phyloP scores from a whole-genome alignment of 2,113 vertebrate species.

The Colinus virginianus region DNA sequence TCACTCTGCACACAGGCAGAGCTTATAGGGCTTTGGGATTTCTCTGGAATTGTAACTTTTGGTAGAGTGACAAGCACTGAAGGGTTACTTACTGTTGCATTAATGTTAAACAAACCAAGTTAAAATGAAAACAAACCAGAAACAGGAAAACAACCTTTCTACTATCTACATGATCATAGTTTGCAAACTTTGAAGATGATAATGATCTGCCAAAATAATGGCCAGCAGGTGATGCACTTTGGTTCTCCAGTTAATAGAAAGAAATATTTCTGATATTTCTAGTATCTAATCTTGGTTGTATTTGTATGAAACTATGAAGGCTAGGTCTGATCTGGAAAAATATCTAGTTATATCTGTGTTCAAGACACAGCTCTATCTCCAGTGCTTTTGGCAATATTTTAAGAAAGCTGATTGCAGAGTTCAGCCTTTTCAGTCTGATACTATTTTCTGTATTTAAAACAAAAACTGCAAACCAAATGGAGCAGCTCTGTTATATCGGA shows the following conservation, averaged over 20 bases:
- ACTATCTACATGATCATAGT: not conserved
- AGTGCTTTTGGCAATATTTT: not conserved
- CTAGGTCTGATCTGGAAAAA: not conserved
- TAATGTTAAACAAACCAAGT: not conserved
- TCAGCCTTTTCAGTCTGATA: not conserved
- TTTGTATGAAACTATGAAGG: not conserved
- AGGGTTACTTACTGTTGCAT: not conserved
- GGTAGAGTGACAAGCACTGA: not conserved
- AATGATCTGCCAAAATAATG: not conserved
- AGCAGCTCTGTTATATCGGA: not conserved
- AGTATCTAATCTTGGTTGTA: not conserved
- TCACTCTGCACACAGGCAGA: not conserved
- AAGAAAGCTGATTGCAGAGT: not conserved
- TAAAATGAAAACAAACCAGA: not conserved
- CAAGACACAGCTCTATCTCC: not conserved
- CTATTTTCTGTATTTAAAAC: not conserved
- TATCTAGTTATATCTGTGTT: not conserved
- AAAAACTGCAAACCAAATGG: not conserved
- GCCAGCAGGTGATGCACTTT: not conserved
- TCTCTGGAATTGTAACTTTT: constrained; percentile 13
- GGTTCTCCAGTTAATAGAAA: not conserved
- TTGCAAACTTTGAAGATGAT: not conserved
- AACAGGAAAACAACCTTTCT: accelerated
- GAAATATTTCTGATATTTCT: not conserved
- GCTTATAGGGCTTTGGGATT: not conserved